Evolutionary conservation across 2,113 vertebrate genomes (phyloP).

Genomic region (Channa argus): DNA sequence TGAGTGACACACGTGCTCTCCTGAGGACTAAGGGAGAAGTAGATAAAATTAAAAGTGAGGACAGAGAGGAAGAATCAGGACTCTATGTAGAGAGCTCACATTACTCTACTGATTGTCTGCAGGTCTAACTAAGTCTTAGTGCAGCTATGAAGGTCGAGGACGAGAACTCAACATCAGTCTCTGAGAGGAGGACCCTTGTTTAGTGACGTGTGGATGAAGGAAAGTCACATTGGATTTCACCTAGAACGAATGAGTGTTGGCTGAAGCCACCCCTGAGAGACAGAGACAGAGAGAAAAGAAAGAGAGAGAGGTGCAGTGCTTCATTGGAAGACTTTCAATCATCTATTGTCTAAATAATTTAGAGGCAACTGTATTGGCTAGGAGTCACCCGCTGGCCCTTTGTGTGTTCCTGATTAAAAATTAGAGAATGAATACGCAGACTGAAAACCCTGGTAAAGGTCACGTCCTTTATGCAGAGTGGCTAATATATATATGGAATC

Average conservation of each 20-base stretch:
- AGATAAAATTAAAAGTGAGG: constrained; percentile 21
- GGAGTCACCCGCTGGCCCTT: constrained; percentile 27
- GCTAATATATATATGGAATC: constrained; percentile 28
- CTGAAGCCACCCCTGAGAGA: constrained; percentile 7
- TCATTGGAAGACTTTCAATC: constrained; percentile 39
- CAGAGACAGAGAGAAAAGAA: not conserved
- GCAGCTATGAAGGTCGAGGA: constrained; percentile 35
- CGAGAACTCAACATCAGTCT: not conserved
- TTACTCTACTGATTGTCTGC: constrained; percentile 1
- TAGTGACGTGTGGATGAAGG: not conserved
- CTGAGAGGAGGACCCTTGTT: not conserved
- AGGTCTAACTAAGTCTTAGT: constrained; percentile 8
- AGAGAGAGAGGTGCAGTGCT: not conserved
- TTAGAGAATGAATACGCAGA: constrained; percentile 1
- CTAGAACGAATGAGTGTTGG: not conserved
- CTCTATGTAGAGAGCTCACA: not conserved
- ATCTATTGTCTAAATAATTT: constrained; percentile 65
- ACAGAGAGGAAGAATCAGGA: not conserved
- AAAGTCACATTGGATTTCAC: not conserved
- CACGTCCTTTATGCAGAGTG: constrained; percentile 35
- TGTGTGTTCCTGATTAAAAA: constrained; percentile 57
- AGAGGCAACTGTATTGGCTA: constrained; percentile 26
- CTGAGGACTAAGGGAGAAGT: not conserved
- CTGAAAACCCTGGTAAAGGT: constrained; percentile 63
- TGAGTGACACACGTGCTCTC: not conserved